These are phyloP conservation scores for Cairina moschata DNA, from an alignment of 2,113 vertebrate genomes.

Conservation along the genomic window DNA sequence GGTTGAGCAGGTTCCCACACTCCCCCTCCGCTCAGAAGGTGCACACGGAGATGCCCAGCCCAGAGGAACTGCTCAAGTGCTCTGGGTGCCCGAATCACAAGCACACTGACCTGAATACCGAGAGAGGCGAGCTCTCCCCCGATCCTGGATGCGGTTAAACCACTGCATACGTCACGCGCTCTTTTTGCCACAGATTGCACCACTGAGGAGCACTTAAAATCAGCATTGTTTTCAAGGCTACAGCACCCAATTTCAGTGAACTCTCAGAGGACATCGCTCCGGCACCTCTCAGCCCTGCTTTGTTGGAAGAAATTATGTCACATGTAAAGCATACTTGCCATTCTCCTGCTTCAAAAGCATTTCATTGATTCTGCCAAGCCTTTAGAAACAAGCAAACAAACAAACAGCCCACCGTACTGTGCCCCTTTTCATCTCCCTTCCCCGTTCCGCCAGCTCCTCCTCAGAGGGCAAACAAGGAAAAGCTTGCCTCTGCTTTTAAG, in stretches of 20 bases:
- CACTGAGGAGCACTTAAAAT: background rate
- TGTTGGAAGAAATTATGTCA: background rate
- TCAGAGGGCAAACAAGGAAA: background rate
- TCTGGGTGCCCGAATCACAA: background rate
- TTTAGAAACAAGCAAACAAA: slow-evolving; percentile 1
- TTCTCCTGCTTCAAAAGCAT: background rate
- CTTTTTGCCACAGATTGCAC: background rate
- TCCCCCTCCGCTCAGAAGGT: background rate
- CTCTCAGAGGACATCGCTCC: background rate
- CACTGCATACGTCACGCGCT: background rate
- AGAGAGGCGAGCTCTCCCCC: background rate
- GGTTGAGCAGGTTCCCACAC: background rate
- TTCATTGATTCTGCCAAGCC: background rate
- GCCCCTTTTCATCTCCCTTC: background rate
- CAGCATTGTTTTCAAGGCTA: background rate
- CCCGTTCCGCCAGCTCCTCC: background rate
- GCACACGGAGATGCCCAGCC: background rate
- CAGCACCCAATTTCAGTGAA: background rate
- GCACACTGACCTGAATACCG: background rate
- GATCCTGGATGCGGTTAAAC: background rate
- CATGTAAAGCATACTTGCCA: background rate
- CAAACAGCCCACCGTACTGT: background rate
- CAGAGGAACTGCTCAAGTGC: background rate
- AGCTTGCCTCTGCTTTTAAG: background rate
- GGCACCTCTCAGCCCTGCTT: background rate